Evolutionary conservation across 2,888 invertebrate species (phyloP).

Genomic region (Bugulina stolonifera): DNA sequence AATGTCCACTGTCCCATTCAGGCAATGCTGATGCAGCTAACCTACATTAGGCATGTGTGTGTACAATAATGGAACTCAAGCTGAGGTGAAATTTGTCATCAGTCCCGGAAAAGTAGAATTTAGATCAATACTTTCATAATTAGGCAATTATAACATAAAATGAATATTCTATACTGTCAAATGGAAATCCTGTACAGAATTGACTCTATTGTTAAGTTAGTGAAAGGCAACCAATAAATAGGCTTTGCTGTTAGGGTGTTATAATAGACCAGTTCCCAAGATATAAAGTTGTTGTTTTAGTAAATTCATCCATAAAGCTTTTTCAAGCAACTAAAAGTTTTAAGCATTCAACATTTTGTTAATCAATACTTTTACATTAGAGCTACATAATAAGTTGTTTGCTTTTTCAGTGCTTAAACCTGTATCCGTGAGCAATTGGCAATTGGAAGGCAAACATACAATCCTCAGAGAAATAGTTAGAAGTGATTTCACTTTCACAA

Average conservation of each 20-base stretch:
- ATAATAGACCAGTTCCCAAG: conserved; percentile 8
- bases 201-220: background rate
- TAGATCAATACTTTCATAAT: too few relatives aligned
- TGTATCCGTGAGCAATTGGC: background rate
- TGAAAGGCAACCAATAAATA: background rate
- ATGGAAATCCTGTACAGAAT: background rate
- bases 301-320: conserved; percentile 9
- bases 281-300: conserved; percentile 19
- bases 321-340: conserved; percentile 4
- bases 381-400: background rate
- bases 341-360: background rate
- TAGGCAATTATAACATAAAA: too few relatives aligned
- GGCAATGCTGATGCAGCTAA: too few relatives aligned
- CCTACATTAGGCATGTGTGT: too few relatives aligned
- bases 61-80: too few relatives aligned
- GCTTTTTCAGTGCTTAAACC: background rate
- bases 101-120: too few relatives aligned
- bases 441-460: background rate
- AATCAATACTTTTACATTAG: background rate
- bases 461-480: background rate
- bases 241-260: background rate
- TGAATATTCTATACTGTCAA: background rate
- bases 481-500: background rate
- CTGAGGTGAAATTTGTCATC: too few relatives aligned
- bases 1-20: too few relatives aligned